Evolutionary conservation across 2,113 vertebrate genomes (phyloP).

Genomic region (Thalassoma bifasciatum): DNA sequence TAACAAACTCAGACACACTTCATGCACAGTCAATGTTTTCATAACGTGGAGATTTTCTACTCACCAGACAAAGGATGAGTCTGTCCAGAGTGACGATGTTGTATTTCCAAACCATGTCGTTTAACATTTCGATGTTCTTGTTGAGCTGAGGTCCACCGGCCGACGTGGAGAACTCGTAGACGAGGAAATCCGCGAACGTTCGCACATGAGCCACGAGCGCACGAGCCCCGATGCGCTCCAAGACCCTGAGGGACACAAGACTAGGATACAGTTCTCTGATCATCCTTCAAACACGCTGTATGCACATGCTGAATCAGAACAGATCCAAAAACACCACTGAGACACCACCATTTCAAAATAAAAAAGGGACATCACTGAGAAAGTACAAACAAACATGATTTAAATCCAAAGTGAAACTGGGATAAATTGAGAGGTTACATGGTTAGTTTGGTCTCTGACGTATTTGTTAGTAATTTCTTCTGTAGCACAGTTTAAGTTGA

Average conservation of each 20-base stretch:
- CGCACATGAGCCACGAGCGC: conserved; percentile 96
- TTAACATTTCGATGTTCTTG: conserved; percentile 99
- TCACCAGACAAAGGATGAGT: conserved; percentile 96
- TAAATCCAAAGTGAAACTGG: too few relatives aligned
- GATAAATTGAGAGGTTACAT: too few relatives aligned
- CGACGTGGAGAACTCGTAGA: conserved; percentile 98
- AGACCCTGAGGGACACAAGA: conserved; percentile 82
- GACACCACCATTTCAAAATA: too few relatives aligned
- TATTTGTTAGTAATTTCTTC: too few relatives aligned
- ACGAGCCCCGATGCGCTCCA: conserved; percentile 96
- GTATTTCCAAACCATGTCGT: conserved; percentile 99
- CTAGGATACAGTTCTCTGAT: background rate
- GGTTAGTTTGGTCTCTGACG: too few relatives aligned
- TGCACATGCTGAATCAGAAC: conserved; percentile 26
- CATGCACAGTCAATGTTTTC: background rate
- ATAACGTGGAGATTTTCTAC: conserved; percentile 13
- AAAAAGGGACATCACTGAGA: background rate
- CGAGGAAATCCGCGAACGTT: conserved; percentile 98
- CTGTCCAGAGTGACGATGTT: conserved; percentile 98
- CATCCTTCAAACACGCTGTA: background rate
- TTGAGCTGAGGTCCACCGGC: conserved; percentile 98
- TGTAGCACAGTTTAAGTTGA: background rate
- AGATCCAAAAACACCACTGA: too few relatives aligned
- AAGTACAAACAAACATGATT: too few relatives aligned
- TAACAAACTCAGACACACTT: background rate